A percentile compares a stretch with the other conserved stretches of the same genome.
Evolutionary conservation across 2,113 vertebrate genomes (phyloP).

Genomic region (Oxyruncus cristatus): DNA sequence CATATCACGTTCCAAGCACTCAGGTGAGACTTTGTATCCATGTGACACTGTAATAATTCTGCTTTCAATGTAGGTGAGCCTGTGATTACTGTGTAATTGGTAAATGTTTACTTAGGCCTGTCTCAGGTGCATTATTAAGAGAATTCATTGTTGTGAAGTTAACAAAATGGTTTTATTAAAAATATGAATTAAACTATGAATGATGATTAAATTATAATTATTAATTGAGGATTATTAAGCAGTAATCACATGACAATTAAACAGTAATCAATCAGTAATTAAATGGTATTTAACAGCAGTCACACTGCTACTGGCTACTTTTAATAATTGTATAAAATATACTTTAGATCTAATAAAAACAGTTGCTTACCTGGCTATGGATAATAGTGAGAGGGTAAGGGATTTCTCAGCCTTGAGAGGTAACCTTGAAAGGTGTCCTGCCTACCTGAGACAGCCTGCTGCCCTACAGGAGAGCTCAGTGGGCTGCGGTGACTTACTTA

Average conservation of each 20-base stretch:
- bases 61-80: neutral
- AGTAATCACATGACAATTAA: neutral
- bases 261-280: neutral
- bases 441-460: neutral
- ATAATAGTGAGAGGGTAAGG: neutral
- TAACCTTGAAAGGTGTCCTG: neutral
- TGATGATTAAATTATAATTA: neutral
- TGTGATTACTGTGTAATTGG: neutral
- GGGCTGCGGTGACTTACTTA: neutral
- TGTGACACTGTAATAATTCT: neutral
- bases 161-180: neutral
- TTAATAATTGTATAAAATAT: neutral
- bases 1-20: slow-evolving; percentile 77
- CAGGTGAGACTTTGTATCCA: slow-evolving; percentile 76
- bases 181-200: neutral
- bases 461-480: neutral
- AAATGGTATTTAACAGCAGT: neutral
- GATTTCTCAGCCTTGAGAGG: neutral
- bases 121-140: neutral
- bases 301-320: neutral
- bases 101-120: neutral
- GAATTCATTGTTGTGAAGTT: neutral
- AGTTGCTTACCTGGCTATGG: neutral
- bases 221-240: neutral
- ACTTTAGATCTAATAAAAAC: neutral